Base-by-base conservation (phyloP, 2,113 vertebrate species). In the Talpa occidentalis region DNA sequence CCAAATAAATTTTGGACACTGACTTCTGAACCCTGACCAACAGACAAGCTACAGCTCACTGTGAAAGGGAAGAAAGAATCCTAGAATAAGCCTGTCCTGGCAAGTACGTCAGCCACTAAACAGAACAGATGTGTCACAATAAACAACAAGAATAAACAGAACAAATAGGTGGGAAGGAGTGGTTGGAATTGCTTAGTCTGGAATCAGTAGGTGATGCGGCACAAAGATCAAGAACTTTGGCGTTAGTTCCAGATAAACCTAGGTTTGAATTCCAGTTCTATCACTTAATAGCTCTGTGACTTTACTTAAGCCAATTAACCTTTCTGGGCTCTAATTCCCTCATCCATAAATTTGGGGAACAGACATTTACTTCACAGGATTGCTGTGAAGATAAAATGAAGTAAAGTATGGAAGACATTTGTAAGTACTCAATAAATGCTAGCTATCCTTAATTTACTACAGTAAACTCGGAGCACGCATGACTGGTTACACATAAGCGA, bases 61-160 rank as follows among this genome's bases (percentile, higher is more conserved):
- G 42, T 87, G 83, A 96, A 96, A 89, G 56, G 78, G 47, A 97
- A 92, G 94, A 88, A 93, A 93, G 37, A 91, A 90, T 94, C 94
- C 28, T 72, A 95, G 78, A 62, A 93, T 67, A 97, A 96, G 93
- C 93, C 79, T 83, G 93, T 93, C 78, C 92, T 96, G 96, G 95
- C 88, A 96, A 97, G 96, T 96, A 97, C 95, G 90, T 95, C 94
- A 96, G 94, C 64, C 91, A 92, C 35, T 81, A 97, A 91, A 95
- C 49, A 87, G 91, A 95, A 96, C 92, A 96, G 91, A 95, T 95
- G 97, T 72, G 95, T 88, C 93, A 73, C 89, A 91, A 95, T 85
- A 97, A 97, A 96, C 97, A 94, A 83, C 52, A 69, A 96, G 94
- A 94, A 91, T 93, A 5, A 67, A 30, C 47, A 91, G 87, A 94